Conservation (phyloP, 1,140 invertebrate genomes). For the Eumaeus atala region DNA sequence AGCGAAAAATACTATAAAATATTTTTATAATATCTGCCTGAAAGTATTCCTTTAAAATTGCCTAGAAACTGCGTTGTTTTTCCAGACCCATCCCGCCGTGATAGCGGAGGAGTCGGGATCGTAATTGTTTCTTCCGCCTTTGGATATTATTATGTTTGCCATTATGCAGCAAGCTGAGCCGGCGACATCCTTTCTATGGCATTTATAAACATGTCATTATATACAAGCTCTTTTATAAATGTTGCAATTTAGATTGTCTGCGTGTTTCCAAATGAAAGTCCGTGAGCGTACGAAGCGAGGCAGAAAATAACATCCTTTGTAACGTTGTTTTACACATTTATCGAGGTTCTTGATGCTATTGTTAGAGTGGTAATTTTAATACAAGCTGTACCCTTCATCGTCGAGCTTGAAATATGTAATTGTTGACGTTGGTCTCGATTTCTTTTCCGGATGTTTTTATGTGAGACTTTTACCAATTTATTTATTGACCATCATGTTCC, state of each 20-base stretch:
- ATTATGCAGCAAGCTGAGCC: constrained; percentile 46
- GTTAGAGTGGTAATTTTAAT: background rate
- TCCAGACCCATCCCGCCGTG: constrained; percentile 36
- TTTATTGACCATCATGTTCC: too few relatives aligned
- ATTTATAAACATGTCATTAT: constrained; percentile 15
- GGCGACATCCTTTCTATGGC: constrained; percentile 6
- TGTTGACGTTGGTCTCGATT: too few relatives aligned
- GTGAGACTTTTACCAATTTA: too few relatives aligned
- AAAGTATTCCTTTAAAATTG: constrained; percentile 37
- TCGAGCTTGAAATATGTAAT: too few relatives aligned
- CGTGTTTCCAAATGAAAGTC: constrained; percentile 13
- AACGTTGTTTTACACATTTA: constrained; percentile 11
- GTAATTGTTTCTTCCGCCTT: constrained; percentile 61
- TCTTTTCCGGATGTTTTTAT: too few relatives aligned
- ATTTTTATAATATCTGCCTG: constrained; percentile 29
- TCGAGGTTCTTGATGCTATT: constrained; percentile 8
- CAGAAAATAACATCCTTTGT: constrained; percentile 20
- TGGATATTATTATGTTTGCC: constrained; percentile 57
- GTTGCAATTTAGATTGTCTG: constrained; percentile 20
- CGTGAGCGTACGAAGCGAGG: constrained; percentile 10
- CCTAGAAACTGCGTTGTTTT: constrained; percentile 34
- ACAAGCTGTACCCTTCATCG: too few relatives aligned
- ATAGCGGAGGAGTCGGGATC: constrained; percentile 38
- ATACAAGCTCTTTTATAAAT: constrained; percentile 17
- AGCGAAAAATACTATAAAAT: background rate